These are phyloP conservation scores for Triops longicaudatus DNA, from an alignment of 1,140 invertebrate species.

Conservation along the genomic window DNA sequence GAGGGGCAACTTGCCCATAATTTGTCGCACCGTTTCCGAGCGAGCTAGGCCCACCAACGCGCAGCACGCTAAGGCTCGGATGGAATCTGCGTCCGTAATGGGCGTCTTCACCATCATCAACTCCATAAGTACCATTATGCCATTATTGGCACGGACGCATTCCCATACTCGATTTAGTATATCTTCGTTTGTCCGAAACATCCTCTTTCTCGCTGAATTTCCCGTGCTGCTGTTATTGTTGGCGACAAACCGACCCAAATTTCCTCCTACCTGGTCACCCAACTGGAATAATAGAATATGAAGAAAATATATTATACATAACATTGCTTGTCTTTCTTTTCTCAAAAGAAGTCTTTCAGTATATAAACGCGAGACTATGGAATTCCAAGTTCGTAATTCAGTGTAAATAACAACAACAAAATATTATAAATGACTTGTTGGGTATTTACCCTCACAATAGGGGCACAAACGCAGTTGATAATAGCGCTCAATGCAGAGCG, in stretches of 20 bases:
- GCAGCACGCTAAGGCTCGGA: slow-evolving; percentile 81
- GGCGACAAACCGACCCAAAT: slow-evolving; percentile 48
- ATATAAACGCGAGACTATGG: too few species aligned
- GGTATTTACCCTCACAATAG: slow-evolving; percentile 58
- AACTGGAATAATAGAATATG: slow-evolving; percentile 29
- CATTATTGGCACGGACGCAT: slow-evolving; percentile 67
- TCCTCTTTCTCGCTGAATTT: slow-evolving; percentile 56
- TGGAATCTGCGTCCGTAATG: slow-evolving; percentile 91
- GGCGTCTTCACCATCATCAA: slow-evolving; percentile 86
- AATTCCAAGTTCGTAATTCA: too few species aligned
- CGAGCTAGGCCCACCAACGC: slow-evolving; percentile 84
- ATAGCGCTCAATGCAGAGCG: slow-evolving; percentile 78
- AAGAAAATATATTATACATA: too few species aligned
- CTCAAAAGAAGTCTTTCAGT: too few species aligned
- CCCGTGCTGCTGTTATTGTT: slow-evolving; percentile 34
- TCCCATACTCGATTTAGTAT: slow-evolving; percentile 87
- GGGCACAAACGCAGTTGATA: slow-evolving; percentile 87
- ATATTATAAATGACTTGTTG: neutral
- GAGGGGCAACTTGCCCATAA: slow-evolving; percentile 88
- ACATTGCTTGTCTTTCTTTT: too few species aligned
- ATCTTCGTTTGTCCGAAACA: slow-evolving; percentile 67
- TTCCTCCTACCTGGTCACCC: slow-evolving; percentile 48
- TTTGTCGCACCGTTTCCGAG: slow-evolving; percentile 81
- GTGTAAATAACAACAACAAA: too few species aligned
- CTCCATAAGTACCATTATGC: slow-evolving; percentile 43